A percentile compares a stretch with the other conserved stretches of the same genome.
phyloP scores from a whole-genome alignment of 2,888 invertebrate species.

The Unio pictorum region DNA sequence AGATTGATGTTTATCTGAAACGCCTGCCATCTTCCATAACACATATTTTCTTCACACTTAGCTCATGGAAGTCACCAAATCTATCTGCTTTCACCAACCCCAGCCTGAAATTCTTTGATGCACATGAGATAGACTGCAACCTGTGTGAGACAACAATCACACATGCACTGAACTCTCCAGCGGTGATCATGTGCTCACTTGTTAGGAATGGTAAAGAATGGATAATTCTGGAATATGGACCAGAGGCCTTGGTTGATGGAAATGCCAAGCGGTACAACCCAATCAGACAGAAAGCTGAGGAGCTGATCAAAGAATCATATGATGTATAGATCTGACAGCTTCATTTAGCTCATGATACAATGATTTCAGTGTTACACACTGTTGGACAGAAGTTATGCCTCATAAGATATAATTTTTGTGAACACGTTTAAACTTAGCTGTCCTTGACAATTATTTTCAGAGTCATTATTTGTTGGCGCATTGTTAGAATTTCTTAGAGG shows the following conservation, averaged over 20 bases:
- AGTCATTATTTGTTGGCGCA: too few relatives aligned
- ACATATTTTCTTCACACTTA: slow-evolving; percentile 20
- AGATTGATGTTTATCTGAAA: slow-evolving; percentile 18
- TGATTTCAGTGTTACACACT: too few relatives aligned
- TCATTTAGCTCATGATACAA: too few relatives aligned
- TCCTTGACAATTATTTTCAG: too few relatives aligned
- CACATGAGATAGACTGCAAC: slow-evolving; percentile 6
- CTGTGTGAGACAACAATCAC: slow-evolving; percentile 19
- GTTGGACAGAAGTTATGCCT: too few relatives aligned
- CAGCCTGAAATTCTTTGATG: slow-evolving; percentile 19
- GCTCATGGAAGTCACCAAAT: slow-evolving; percentile 24
- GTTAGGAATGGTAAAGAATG: slow-evolving; percentile 9
- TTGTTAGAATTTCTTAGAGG: too few relatives aligned
- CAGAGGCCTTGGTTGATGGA: slow-evolving; percentile 10
- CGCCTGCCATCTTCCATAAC: slow-evolving; percentile 14
- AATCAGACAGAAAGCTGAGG: background rate
- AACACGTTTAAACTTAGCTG: too few relatives aligned
- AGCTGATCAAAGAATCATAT: too few relatives aligned
- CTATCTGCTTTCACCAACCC: slow-evolving; percentile 18
- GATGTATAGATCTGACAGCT: too few relatives aligned
- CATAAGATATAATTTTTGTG: too few relatives aligned
- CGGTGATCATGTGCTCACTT: slow-evolving; percentile 22
- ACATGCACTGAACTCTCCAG: slow-evolving; percentile 19
- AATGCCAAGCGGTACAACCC: slow-evolving; percentile 21
- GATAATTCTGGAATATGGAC: slow-evolving; percentile 21